These are phyloP conservation scores for Choloepus hoffmanni DNA, from an alignment of 2,113 vertebrate genomes.

Conservation along the genomic window DNA sequence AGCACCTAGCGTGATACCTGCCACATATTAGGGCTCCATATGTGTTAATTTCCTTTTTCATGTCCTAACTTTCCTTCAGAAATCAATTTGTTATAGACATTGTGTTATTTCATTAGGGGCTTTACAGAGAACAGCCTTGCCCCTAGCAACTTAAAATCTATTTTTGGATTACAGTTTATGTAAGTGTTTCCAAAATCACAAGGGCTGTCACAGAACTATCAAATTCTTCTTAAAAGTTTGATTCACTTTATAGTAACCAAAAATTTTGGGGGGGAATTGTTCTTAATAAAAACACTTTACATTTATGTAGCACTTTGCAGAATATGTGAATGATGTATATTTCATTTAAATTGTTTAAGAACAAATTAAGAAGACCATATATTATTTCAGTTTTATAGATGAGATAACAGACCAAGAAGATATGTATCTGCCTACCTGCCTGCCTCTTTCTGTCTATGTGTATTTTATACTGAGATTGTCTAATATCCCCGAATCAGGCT, in stretches of 20 bases:
- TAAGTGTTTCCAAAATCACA: slow-evolving; percentile 56
- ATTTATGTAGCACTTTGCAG: slow-evolving; percentile 29
- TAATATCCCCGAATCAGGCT: background rate
- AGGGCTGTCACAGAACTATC: slow-evolving; percentile 36
- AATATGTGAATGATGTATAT: background rate
- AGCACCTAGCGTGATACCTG: slow-evolving; percentile 60
- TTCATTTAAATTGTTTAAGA: slow-evolving; percentile 43
- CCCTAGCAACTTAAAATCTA: slow-evolving; percentile 64
- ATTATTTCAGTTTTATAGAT: slow-evolving; percentile 30
- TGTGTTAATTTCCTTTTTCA: slow-evolving; percentile 66
- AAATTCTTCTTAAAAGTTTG: slow-evolving; percentile 41
- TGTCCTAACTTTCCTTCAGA: slow-evolving; percentile 55
- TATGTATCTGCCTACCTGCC: too few species aligned
- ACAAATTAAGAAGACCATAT: background rate
- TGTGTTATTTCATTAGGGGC: slow-evolving; percentile 67
- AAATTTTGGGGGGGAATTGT: slow-evolving; percentile 3
- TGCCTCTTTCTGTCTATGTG: background rate
- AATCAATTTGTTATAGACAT: slow-evolving; percentile 61
- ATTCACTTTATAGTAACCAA: slow-evolving; percentile 28
- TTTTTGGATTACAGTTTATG: slow-evolving; percentile 69
- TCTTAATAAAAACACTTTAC: background rate
- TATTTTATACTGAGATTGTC: background rate
- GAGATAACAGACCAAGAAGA: background rate
- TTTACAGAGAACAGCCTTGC: slow-evolving; percentile 63
- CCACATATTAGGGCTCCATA: background rate